Percentiles rank a stretch among this genome's conserved stretches.
Evolutionary conservation across 2,888 invertebrate genomes (phyloP).

Genomic region (Drosophila maculinotata): DNA sequence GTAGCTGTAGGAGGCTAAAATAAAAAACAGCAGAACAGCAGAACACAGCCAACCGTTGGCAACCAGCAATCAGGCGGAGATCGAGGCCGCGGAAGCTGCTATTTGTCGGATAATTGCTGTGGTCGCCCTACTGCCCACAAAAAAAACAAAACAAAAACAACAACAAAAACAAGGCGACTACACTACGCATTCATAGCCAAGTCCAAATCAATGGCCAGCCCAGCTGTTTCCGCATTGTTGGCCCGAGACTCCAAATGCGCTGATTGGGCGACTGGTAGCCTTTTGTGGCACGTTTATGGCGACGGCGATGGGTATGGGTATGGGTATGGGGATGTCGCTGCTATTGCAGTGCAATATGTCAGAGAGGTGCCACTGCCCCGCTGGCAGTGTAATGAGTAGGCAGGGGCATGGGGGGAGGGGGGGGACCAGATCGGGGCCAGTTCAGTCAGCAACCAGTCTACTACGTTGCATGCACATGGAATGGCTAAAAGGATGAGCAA

Average conservation of each 20-base stretch:
- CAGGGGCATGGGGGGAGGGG: not conserved
- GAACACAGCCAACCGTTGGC: conserved; percentile 40
- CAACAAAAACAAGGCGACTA: no score
- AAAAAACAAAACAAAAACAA: not conserved
- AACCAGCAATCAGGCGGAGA: conserved; percentile 63
- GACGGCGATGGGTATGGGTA: no score
- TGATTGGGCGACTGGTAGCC: conserved; percentile 28
- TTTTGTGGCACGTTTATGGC: conserved; percentile 55
- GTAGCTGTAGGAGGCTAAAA: conserved; percentile 9
- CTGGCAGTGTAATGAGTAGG: conserved; percentile 69
- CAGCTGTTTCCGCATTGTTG: conserved; percentile 50
- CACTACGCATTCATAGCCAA: conserved; percentile 19
- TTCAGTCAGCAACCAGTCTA: conserved; percentile 5
- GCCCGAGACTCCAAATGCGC: conserved; percentile 9
- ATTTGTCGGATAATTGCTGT: conserved; percentile 71
- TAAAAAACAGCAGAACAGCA: not conserved
- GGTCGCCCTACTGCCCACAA: conserved; percentile 44
- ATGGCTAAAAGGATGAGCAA: conserved; percentile 34
- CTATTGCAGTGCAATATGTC: conserved; percentile 34
- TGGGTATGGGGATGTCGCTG: no score
- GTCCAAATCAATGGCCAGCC: conserved; percentile 8
- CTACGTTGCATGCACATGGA: conserved; percentile 3
- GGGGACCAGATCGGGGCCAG: conserved; percentile 29
- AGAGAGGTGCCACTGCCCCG: conserved; percentile 66
- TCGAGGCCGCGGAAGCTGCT: conserved; percentile 74